Evolutionary conservation across 2,113 vertebrate genomes (phyloP), one percentile per base, ranked within the genome.

Genomic region (Illadopsis cleaveri): DNA sequence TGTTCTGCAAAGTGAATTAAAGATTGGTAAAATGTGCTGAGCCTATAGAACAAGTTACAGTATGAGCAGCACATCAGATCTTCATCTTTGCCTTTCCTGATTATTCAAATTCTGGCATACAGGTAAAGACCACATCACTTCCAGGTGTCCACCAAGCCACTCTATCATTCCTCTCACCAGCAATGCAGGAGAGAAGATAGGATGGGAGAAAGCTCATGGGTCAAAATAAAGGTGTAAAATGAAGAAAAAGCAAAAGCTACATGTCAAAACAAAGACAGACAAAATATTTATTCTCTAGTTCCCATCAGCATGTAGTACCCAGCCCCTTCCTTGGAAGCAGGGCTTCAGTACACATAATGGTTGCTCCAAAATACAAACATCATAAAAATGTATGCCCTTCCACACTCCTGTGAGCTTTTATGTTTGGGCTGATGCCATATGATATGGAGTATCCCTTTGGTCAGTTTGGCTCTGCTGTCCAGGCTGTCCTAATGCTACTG

Each of bases 291-390:
- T 57, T 69, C 5, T 45, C 11, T 76, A 4, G 6, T 76, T 76
- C 11, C 28, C 16, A n/a, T 75, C 38, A 47, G 11, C 13, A 12
- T 13, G 9, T 0, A 8, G 22, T 38, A 71, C 20, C 9, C 37
- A 27, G 5, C 4, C 18, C 31, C 9, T 45, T 84, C 24, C 4
- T 3, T 10, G 11, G 30, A 75, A 40, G 6, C 8, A 13, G 9
- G 4, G 3, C 18, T 31, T 84, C 53, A 44, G 28, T 50, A 33
- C 1, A 2, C 6, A 5, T 27, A 45, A 30, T 17, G 1, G 5
- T 17, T 73, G 17, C 12, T 70, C 8, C 11, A 9, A 15, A 69
- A 50, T 6, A 38, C 14, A 51, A 56, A 56, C 0, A 5, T 23
- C 3, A 10, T 24, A 21, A 24, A 57, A 75, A 51, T 11, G 4